Conservation (phyloP, 35 echinoderm and acorn worm species). For the Acanthaster planci region DNA sequence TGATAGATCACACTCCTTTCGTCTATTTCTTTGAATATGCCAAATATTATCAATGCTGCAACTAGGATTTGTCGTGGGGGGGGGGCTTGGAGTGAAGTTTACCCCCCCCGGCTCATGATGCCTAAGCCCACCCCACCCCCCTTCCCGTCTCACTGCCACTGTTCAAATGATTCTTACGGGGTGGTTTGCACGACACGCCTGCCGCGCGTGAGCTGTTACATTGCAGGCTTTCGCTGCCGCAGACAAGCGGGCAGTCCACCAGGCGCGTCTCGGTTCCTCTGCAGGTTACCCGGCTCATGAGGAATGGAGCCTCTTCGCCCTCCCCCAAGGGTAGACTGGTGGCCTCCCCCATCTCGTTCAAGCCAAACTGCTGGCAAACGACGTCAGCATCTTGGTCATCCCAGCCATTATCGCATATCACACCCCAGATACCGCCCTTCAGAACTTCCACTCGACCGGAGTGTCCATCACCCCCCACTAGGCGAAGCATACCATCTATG, state of each 20-base stretch:
- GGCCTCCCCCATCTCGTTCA: background rate
- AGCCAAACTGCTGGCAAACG: constrained; percentile 42
- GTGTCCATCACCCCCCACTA: constrained; percentile 1
- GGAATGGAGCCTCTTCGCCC: background rate
- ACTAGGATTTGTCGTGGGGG: too few species aligned
- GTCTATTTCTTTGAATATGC: too few species aligned
- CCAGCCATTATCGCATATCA: constrained; percentile 49
- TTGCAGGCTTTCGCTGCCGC: background rate
- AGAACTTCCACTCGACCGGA: constrained; percentile 37
- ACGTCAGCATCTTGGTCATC: constrained; percentile 11
- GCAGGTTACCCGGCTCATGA: background rate
- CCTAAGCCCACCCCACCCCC: too few species aligned
- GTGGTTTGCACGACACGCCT: background rate
- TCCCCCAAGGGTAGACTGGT: background rate
- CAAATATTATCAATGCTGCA: too few species aligned
- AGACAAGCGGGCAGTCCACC: background rate
- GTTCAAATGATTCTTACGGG: background rate
- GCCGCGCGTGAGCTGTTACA: background rate
- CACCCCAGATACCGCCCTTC: constrained; percentile 35
- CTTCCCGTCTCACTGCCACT: too few species aligned
- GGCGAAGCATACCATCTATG: background rate
- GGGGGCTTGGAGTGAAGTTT: too few species aligned
- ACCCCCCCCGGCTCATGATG: too few species aligned
- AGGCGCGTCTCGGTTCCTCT: background rate
- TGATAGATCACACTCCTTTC: too few species aligned